Evolutionary conservation across 2,888 invertebrate genomes (phyloP).

Genomic region (Lissocephala sabroskyi): DNA sequence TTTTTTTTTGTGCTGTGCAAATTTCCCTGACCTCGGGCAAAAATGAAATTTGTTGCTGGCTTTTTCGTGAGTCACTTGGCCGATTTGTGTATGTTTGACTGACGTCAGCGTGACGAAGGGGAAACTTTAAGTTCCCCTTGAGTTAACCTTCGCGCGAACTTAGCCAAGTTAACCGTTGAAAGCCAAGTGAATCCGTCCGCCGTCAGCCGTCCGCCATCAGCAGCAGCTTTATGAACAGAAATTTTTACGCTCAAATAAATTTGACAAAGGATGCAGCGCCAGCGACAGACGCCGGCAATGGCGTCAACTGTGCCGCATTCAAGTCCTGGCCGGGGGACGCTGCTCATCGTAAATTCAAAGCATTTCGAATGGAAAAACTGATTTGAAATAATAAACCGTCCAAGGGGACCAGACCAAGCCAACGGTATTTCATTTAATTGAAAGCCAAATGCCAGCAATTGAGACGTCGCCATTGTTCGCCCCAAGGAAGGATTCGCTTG

Average conservation of each 20-base stretch:
- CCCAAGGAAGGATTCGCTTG: too few relatives aligned
- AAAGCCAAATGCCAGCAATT: conserved; percentile 31
- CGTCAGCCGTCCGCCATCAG: conserved; percentile 28
- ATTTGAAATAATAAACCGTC: conserved; percentile 46
- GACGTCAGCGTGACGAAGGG: conserved; percentile 13
- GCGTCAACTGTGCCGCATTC: neutral
- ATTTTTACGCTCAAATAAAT: conserved; percentile 45
- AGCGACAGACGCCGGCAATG: conserved; percentile 6
- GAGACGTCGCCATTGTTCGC: conserved; percentile 38
- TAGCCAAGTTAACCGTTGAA: conserved; percentile 3
- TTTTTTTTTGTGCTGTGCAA: conserved; percentile 20
- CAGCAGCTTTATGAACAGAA: conserved; percentile 43
- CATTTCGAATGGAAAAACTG: conserved; percentile 44
- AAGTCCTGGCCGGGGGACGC: neutral
- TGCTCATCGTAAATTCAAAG: conserved; percentile 50
- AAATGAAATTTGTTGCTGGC: conserved; percentile 20
- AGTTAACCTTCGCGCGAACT: conserved; percentile 37
- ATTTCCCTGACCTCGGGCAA: conserved; percentile 57
- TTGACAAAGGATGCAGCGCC: conserved; percentile 37
- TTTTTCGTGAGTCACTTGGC: neutral
- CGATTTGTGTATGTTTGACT: conserved; percentile 5
- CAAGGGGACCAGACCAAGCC: neutral
- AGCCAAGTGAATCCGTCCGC: neutral
- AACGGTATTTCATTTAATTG: conserved; percentile 7
- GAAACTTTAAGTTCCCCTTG: conserved; percentile 48